Evolutionary conservation across 2,797 vertebrate species (phyloP).

Genomic region (Dendrocincla tyrannina): DNA sequence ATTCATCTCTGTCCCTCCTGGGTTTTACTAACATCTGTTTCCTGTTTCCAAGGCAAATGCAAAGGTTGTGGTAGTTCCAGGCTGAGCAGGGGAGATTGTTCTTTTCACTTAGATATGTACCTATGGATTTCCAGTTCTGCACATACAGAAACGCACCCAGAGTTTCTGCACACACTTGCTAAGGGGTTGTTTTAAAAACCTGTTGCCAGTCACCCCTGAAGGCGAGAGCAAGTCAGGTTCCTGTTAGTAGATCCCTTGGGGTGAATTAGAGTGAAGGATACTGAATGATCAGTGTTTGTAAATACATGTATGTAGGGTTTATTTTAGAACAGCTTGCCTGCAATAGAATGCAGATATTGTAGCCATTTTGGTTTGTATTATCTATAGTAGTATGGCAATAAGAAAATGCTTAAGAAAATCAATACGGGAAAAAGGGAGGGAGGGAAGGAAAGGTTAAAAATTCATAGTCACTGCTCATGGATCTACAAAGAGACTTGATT

Average conservation of each 20-base stretch:
- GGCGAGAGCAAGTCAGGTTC: not conserved
- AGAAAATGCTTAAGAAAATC: not conserved
- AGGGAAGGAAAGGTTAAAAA: not conserved
- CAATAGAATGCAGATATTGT: not conserved
- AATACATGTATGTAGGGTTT: not conserved
- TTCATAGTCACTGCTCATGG: not conserved
- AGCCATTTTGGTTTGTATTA: not conserved
- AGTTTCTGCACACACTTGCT: not conserved
- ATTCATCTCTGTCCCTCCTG: not conserved
- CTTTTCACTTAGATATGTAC: not conserved
- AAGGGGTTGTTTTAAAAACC: not conserved
- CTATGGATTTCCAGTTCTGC: not conserved
- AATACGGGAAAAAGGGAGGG: not conserved
- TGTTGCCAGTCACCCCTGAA: not conserved
- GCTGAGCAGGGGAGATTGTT: not conserved
- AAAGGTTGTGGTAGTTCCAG: not conserved
- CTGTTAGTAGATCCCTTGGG: not conserved
- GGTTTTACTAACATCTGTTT: not conserved
- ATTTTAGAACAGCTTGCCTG: not conserved
- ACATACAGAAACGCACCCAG: not conserved
- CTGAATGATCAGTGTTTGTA: not conserved
- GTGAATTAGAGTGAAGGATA: not conserved
- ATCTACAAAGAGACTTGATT: not conserved
- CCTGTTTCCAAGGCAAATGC: not conserved
- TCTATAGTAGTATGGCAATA: not conserved